Evolutionary conservation across 2,888 invertebrate genomes (phyloP).

Genomic region (Ormyrus nitidulus): DNA sequence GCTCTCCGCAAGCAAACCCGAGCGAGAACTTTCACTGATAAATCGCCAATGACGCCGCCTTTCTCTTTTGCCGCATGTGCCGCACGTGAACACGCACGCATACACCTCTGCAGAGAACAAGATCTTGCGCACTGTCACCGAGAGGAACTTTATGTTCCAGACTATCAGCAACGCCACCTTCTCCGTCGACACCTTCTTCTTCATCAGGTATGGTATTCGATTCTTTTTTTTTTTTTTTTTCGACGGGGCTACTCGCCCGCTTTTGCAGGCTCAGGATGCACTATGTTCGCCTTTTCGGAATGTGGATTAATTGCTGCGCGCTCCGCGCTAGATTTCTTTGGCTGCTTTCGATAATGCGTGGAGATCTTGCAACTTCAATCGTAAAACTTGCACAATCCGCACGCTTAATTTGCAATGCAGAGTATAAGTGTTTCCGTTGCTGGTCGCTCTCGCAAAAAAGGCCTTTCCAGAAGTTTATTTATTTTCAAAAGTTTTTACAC

Average conservation of each 20-base stretch:
- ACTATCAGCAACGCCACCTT: constrained; percentile 90
- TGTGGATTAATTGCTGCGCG: no score
- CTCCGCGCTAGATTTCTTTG: no score
- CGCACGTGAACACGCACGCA: neutral
- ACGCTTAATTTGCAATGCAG: neutral
- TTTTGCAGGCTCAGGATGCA: no score
- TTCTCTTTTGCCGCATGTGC: constrained; percentile 51
- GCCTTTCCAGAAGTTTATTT: no score
- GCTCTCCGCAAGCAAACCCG: neutral
- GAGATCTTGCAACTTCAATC: neutral
- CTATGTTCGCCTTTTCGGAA: no score
- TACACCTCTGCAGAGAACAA: constrained; percentile 81
- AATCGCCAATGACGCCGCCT: constrained; percentile 52
- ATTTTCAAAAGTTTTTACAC: no score
- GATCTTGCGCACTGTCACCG: constrained; percentile 83
- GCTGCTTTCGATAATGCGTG: neutral
- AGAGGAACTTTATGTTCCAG: constrained; percentile 87
- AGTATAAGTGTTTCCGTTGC: neutral
- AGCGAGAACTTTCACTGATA: constrained; percentile 53
- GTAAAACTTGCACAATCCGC: neutral
- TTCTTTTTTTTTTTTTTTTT: no score
- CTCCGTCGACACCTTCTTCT: constrained; percentile 92
- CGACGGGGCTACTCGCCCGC: no score
- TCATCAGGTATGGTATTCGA: constrained; percentile 81
- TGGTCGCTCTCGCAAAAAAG: no score